A percentile compares a stretch with the other conserved stretches of the same genome.
Conservation (phyloP, 2,113 vertebrate genomes). For the Strix aluco region DNA sequence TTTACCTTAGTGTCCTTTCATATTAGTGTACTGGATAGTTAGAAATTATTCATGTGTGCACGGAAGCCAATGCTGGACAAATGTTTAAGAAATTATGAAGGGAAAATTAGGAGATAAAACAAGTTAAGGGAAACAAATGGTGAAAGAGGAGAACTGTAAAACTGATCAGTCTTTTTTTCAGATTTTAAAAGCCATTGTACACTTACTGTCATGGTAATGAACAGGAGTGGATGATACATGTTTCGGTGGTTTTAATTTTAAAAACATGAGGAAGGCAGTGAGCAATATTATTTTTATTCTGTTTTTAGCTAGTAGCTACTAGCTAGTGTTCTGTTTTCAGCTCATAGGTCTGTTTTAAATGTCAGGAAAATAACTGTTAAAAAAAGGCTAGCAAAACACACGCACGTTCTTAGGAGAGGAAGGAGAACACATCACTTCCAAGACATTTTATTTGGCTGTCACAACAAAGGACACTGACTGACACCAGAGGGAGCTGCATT, state of each 20-base stretch:
- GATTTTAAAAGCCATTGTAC: background rate
- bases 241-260: background rate
- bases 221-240: background rate
- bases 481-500: slow-evolving; percentile 2
- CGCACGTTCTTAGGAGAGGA: accelerated
- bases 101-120: background rate
- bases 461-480: background rate
- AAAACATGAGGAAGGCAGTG: background rate
- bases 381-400: background rate
- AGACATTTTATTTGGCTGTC: background rate
- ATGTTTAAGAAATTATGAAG: background rate
- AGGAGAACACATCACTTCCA: background rate
- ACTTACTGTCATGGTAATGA: background rate
- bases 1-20: background rate
- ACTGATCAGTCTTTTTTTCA: background rate
- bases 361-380: background rate
- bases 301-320: background rate
- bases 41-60: background rate
- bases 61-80: background rate
- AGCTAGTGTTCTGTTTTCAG: background rate
- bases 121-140: background rate
- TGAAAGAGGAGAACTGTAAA: background rate
- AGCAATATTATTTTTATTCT: background rate
- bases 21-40: background rate
- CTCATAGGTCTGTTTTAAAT: background rate